These are phyloP conservation scores for Philopedon plagiatum DNA, from an alignment of 2,888 invertebrate species.

Conservation along the genomic window DNA sequence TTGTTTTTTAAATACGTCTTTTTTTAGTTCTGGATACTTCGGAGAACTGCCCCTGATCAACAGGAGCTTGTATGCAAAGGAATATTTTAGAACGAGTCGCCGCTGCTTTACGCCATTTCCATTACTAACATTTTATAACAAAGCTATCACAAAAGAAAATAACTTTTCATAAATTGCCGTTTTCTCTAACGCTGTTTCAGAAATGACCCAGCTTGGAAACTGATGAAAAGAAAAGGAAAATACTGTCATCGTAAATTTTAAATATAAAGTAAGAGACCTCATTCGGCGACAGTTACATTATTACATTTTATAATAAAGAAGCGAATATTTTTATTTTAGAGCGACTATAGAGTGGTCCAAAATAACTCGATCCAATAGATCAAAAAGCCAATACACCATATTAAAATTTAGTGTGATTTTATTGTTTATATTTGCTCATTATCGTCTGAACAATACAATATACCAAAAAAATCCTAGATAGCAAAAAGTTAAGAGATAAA, in stretches of 20 bases:
- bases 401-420: no score
- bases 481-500: no score
- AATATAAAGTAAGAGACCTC: constrained; percentile 63
- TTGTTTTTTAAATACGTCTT: no score
- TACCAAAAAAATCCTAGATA: no score
- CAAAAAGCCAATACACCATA: neutral
- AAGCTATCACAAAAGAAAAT: constrained; percentile 53
- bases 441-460: no score
- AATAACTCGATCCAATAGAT: neutral
- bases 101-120: neutral
- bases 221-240: constrained; percentile 58
- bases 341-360: constrained; percentile 8
- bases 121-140: constrained; percentile 27
- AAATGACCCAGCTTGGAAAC: constrained; percentile 55
- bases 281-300: constrained; percentile 58
- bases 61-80: no score
- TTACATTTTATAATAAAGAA: constrained; percentile 63
- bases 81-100: neutral
- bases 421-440: no score
- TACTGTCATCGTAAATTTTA: constrained; percentile 62
- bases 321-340: constrained; percentile 11
- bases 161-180: constrained; percentile 59
- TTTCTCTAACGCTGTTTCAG: constrained; percentile 57
- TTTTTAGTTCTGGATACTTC: no score
- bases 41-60: no score